These are phyloP conservation scores for Sciaenops ocellatus DNA, from an alignment of 2,797 vertebrate genomes.

Conservation along the genomic window DNA sequence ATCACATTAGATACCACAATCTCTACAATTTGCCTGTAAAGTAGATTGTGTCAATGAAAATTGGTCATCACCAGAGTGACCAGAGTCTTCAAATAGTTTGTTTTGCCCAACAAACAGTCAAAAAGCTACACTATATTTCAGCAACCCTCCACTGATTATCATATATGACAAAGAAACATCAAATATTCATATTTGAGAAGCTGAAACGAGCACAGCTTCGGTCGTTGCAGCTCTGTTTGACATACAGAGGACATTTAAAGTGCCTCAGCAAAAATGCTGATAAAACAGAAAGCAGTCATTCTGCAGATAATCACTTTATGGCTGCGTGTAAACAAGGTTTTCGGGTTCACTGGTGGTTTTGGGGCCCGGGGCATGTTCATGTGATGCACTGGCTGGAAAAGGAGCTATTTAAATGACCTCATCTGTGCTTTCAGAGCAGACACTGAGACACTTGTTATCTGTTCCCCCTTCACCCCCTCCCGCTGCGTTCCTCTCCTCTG, in stretches of 20 bases:
- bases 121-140: no score
- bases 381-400: slow-evolving; percentile 47
- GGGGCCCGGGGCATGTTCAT: slow-evolving; percentile 12
- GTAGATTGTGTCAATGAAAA: not conserved
- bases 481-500: slow-evolving; percentile 57
- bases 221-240: not conserved
- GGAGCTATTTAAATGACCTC: slow-evolving; percentile 63
- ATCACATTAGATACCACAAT: no score
- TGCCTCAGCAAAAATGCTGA: not conserved
- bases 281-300: accelerated
- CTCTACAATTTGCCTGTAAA: no score
- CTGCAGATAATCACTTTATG: not conserved
- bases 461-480: slow-evolving; percentile 13
- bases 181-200: not conserved
- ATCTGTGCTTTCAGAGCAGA: slow-evolving; percentile 55
- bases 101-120: no score
- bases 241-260: not conserved
- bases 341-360: slow-evolving; percentile 14
- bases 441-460: slow-evolving; percentile 70
- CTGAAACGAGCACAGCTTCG: not conserved
- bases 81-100: no score
- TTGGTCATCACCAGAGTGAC: no score
- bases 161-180: not conserved
- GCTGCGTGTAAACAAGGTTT: not conserved
- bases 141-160: no score